phyloP scores from a whole-genome alignment of 1,140 invertebrate genomes.

The Brevipalpus yothersi region DNA sequence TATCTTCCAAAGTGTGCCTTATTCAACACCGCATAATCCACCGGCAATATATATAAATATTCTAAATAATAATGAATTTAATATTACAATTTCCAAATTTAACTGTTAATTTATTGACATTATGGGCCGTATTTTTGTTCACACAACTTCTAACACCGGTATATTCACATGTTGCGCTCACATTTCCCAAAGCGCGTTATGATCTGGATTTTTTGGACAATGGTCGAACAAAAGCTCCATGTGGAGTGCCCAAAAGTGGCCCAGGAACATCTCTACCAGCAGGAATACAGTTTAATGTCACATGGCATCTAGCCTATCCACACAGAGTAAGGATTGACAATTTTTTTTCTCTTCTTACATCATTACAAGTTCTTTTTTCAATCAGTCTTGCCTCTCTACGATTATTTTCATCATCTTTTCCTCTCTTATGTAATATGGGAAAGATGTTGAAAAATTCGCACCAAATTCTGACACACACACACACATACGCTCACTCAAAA shows the following conservation, averaged over 20 bases:
- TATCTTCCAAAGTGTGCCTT: neutral
- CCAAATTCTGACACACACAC: too few species aligned
- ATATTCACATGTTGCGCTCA: slow-evolving; percentile 18
- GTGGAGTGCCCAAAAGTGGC: slow-evolving; percentile 84
- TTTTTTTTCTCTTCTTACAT: neutral
- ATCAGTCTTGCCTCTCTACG: too few species aligned
- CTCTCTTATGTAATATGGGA: too few species aligned
- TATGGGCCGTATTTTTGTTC: neutral
- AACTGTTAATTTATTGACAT: neutral
- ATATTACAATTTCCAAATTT: too few species aligned
- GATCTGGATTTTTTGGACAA: slow-evolving; percentile 85
- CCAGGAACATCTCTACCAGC: slow-evolving; percentile 46
- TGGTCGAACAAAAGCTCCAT: slow-evolving; percentile 59
- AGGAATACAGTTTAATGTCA: slow-evolving; percentile 59
- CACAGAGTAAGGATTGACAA: slow-evolving; percentile 44
- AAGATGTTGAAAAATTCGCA: too few species aligned
- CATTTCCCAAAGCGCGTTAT: slow-evolving; percentile 29
- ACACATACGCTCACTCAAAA: too few species aligned
- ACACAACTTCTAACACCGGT: neutral
- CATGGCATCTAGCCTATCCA: slow-evolving; percentile 81
- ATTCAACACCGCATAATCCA: neutral
- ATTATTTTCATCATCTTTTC: too few species aligned
- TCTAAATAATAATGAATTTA: too few species aligned
- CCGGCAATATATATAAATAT: too few species aligned
- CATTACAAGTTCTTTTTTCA: too few species aligned